Evolutionary conservation across 2,888 invertebrate species (phyloP).

Genomic region (Andrena flavipes): DNA sequence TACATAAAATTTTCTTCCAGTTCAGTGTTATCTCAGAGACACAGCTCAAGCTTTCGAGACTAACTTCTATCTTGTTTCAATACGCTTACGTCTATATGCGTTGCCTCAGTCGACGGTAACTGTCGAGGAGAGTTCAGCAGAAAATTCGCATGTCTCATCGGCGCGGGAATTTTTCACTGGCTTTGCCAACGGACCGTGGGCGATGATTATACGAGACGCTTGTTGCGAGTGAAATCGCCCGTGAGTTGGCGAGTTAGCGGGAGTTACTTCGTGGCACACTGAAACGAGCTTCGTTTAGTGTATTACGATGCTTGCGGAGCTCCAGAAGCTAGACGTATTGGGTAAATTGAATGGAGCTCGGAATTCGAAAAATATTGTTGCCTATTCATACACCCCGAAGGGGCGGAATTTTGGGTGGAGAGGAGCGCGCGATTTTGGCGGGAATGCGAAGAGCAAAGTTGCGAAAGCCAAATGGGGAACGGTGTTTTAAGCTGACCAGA

Average conservation of each 20-base stretch:
- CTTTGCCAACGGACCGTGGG: too few species aligned
- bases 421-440: background rate
- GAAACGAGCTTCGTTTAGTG: conserved; percentile 24
- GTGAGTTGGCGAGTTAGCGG: background rate
- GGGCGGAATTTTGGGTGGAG: background rate
- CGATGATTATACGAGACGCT: conserved; percentile 4
- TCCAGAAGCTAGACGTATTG: background rate
- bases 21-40: background rate
- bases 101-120: background rate
- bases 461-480: background rate
- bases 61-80: background rate
- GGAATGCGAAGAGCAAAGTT: background rate
- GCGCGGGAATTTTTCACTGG: background rate
- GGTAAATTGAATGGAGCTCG: background rate
- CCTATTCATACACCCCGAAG: background rate
- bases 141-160: background rate
- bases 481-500: conserved; percentile 59
- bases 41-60: background rate
- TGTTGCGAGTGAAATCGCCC: conserved; percentile 4
- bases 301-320: conserved; percentile 20
- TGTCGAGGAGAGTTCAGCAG: background rate
- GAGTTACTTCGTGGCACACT: conserved; percentile 1
- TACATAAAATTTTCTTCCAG: background rate
- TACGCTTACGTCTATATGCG: background rate
- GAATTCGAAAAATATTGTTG: background rate